phyloP scores from a whole-genome alignment of 1,140 invertebrate species.

The Lasioglossum baleicum region DNA sequence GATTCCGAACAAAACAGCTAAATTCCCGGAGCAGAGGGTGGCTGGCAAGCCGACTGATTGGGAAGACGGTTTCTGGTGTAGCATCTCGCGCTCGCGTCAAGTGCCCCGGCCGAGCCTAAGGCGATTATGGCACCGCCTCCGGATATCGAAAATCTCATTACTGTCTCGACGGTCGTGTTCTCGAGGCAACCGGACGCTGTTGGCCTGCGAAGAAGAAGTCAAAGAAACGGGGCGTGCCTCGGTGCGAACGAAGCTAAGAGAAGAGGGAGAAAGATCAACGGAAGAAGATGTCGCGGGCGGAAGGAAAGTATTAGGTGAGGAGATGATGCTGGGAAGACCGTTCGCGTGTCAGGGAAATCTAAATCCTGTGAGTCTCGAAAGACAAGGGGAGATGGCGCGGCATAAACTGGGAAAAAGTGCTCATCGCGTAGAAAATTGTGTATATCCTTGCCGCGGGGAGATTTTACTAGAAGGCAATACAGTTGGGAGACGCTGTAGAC shows the following conservation, averaged over 20 bases:
- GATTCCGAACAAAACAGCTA: not conserved
- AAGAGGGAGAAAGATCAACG: constrained; percentile 1
- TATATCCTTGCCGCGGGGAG: too few relatives aligned
- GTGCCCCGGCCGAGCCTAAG: constrained; percentile 27
- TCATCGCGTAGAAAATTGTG: too few relatives aligned
- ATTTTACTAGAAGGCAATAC: too few relatives aligned
- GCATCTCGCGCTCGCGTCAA: not conserved
- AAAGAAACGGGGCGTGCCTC: not conserved
- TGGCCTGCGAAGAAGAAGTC: not conserved
- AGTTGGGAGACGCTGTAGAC: too few relatives aligned
- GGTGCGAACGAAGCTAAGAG: not conserved
- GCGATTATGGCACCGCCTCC: constrained; percentile 32
- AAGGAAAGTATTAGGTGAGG: not conserved
- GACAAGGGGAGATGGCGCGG: not conserved
- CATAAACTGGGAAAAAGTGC: not conserved
- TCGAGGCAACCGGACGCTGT: not conserved
- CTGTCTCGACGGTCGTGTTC: constrained; percentile 22
- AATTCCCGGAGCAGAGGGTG: not conserved
- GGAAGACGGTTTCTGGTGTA: not conserved
- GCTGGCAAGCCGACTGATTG: not conserved
- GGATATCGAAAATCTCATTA: constrained; percentile 51
- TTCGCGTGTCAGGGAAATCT: not conserved
- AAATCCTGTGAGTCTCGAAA: not conserved
- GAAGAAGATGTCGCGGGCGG: not conserved
- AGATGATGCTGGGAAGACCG: not conserved